A percentile compares a stretch with the other conserved stretches of the same genome.
Conservation (phyloP, 1,140 invertebrate genomes). For the Lepidotrigona ventralis region DNA sequence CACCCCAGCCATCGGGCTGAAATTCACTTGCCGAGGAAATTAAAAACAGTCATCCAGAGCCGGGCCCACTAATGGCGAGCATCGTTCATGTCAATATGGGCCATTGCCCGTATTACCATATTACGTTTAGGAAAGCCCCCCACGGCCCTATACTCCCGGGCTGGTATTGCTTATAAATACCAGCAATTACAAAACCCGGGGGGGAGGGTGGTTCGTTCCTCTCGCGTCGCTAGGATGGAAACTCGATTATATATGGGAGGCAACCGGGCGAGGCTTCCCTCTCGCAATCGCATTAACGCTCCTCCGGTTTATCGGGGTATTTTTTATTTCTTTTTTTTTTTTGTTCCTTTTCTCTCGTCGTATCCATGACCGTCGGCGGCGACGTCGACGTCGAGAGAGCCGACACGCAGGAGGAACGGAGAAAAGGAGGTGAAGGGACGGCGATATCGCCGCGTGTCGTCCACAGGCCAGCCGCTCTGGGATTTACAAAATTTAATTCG, state of each 20-base stretch:
- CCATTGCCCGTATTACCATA: slow-evolving; percentile 81
- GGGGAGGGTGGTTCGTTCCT: slow-evolving; percentile 52
- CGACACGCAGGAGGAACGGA: neutral
- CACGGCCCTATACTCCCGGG: slow-evolving; percentile 47
- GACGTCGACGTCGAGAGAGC: neutral
- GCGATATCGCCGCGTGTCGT: slow-evolving; percentile 17
- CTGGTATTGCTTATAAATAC: slow-evolving; percentile 80
- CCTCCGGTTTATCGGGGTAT: slow-evolving; percentile 46
- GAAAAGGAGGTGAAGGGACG: neutral
- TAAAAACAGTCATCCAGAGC: slow-evolving; percentile 79
- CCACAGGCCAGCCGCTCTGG: neutral
- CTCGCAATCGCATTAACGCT: slow-evolving; percentile 62
- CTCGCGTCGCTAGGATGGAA: slow-evolving; percentile 63
- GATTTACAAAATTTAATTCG: slow-evolving; percentile 50
- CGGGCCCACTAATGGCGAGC: slow-evolving; percentile 77
- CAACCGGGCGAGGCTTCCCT: slow-evolving; percentile 37
- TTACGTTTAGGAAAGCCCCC: slow-evolving; percentile 73
- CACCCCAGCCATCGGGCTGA: slow-evolving; percentile 74
- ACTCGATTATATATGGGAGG: slow-evolving; percentile 66
- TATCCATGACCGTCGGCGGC: neutral
- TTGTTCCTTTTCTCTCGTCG: neutral
- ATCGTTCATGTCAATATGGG: slow-evolving; percentile 81
- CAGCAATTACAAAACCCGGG: slow-evolving; percentile 76
- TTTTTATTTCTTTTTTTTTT: slow-evolving; percentile 35
- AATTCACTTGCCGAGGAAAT: slow-evolving; percentile 80